Conservation (phyloP, 2,113 vertebrate species). For the Gymnorhina tibicen region DNA sequence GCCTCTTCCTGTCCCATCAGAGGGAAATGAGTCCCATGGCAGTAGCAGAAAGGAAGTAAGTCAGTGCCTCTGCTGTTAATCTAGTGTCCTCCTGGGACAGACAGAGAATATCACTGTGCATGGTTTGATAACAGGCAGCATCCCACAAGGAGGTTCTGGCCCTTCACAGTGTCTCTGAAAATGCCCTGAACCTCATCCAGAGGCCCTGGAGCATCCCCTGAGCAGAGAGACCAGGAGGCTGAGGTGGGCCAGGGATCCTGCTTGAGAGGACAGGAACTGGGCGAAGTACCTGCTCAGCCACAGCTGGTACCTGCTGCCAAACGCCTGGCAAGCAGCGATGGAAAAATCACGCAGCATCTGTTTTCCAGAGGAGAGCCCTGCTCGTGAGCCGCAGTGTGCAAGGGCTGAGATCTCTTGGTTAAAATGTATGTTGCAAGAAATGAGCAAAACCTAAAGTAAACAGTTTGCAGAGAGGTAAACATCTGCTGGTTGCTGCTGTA, state of each 20-base stretch:
- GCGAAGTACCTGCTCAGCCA: background rate
- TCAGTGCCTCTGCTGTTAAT: background rate
- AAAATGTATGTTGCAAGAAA: background rate
- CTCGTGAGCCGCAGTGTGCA: fast-evolving
- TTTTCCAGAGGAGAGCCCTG: background rate
- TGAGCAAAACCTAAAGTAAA: background rate
- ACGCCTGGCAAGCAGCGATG: background rate
- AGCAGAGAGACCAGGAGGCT: background rate
- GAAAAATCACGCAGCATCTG: background rate
- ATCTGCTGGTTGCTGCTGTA: background rate
- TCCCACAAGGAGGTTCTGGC: background rate
- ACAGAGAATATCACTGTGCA: background rate
- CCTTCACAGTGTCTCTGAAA: background rate
- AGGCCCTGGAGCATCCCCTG: background rate
- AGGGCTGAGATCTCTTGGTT: background rate
- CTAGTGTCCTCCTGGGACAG: background rate
- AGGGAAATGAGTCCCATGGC: background rate
- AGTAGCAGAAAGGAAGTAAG: background rate
- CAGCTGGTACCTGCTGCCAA: background rate
- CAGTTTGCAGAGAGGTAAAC: constrained; percentile 2
- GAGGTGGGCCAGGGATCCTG: fast-evolving
- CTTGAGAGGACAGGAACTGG: fast-evolving
- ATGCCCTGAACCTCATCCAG: background rate
- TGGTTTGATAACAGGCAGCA: background rate
- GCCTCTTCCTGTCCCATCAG: background rate